Percentiles rank a stretch among this genome's conserved stretches.
Conservation (phyloP, 1,140 invertebrate species). For the Achroia grisella region DNA sequence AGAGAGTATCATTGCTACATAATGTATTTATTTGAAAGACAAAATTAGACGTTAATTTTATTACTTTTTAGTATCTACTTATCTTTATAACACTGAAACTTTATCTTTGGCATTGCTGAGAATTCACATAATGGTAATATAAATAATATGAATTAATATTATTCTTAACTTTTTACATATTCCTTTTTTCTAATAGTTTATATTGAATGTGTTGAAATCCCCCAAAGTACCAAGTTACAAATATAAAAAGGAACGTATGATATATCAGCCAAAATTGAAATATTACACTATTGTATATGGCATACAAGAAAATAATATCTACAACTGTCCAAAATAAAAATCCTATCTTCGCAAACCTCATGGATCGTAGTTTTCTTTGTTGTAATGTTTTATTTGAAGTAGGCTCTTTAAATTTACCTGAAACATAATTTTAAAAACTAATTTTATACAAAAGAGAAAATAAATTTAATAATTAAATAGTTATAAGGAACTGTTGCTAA, state of each 20-base stretch:
- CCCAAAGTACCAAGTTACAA: constrained; percentile 51
- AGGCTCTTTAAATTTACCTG: constrained; percentile 48
- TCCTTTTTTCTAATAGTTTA: constrained; percentile 35
- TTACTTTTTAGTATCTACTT: too few species aligned
- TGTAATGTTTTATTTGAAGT: constrained; percentile 22
- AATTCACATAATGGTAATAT: constrained; percentile 37
- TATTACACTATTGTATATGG: constrained; percentile 28
- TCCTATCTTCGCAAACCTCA: constrained; percentile 33
- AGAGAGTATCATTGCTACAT: too few species aligned
- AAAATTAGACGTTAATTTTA: too few species aligned
- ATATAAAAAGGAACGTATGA: constrained; percentile 43
- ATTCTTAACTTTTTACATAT: constrained; percentile 6
- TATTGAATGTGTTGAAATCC: constrained; percentile 63
- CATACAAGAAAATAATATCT: constrained; percentile 45
- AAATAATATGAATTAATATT: background rate
- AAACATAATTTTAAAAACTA: constrained; percentile 16
- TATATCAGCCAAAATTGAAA: constrained; percentile 60
- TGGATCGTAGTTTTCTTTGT: constrained; percentile 28
- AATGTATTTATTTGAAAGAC: too few species aligned
- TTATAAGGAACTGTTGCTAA: too few species aligned
- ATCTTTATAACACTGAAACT: constrained; percentile 10
- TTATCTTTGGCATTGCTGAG: constrained; percentile 37
- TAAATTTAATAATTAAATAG: too few species aligned
- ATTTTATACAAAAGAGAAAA: too few species aligned
- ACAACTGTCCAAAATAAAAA: constrained; percentile 52